phyloP scores from a whole-genome alignment of 2,888 invertebrate genomes.

The Cryptocephalus moraei region DNA sequence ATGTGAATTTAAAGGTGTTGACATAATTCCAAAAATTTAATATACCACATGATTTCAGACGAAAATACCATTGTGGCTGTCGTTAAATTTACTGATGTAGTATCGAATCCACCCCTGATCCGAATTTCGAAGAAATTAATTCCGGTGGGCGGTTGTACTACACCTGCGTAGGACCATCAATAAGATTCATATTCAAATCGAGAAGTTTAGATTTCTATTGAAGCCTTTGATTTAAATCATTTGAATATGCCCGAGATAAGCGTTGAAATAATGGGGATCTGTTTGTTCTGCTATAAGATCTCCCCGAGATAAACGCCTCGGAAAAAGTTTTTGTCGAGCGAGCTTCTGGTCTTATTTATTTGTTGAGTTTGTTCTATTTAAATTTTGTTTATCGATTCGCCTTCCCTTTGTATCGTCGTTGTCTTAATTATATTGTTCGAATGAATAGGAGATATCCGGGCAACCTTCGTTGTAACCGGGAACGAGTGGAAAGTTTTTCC shows the following conservation, averaged over 20 bases:
- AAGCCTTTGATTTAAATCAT: conserved; percentile 20
- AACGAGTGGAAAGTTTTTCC: too few relatives aligned
- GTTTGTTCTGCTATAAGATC: conserved; percentile 9
- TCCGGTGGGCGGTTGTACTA: conserved; percentile 10
- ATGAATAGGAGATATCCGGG: too few relatives aligned
- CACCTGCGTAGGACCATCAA: conserved; percentile 25
- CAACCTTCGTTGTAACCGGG: too few relatives aligned
- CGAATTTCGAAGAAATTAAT: conserved; percentile 1
- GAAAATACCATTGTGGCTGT: too few relatives aligned
- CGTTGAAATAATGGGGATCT: conserved; percentile 15
- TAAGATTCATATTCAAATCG: conserved; percentile 23
- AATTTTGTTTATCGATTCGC: conserved; percentile 4
- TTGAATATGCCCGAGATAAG: conserved; percentile 18
- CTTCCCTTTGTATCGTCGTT: not conserved
- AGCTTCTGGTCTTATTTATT: conserved; percentile 14
- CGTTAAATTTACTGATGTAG: too few relatives aligned
- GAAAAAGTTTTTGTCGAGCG: conserved; percentile 11
- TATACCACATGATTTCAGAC: too few relatives aligned
- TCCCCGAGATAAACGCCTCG: conserved; percentile 14
- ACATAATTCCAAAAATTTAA: too few relatives aligned
- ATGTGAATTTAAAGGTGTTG: too few relatives aligned
- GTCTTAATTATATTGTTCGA: too few relatives aligned
- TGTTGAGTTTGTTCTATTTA: conserved; percentile 9
- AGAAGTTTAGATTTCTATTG: conserved; percentile 16
- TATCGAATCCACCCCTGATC: too few relatives aligned